Base-by-base conservation (phyloP, 2,888 invertebrate species). In the Spodoptera littoralis region DNA sequence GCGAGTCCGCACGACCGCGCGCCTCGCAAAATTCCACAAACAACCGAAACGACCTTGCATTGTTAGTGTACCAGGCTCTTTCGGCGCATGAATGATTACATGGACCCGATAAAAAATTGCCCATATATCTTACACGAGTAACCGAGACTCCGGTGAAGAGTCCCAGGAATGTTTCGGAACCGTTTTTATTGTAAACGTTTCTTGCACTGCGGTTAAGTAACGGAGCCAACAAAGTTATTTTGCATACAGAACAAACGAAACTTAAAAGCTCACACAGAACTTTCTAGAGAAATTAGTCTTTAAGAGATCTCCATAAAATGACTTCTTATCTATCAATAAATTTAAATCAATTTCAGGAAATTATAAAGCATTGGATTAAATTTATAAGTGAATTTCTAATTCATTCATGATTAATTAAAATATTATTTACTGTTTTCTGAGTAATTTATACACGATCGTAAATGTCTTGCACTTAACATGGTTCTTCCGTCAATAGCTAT, bases 11-110 rank as follows among this genome's bases (percentile, higher is more conserved):
- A 60, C 80, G 75, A 73, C 70, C 75, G 74, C 55, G 69, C 76
- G 65, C 63, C 71, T 81, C 79, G 75, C 81, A 73, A 79, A 84
- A 87, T 83, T 85, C 78, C 70, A 71, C 81, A 80, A 81, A 80
- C 81, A 81, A 82, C 76, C 82, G 81, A 80, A 81, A 81, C 84
- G 89, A 86, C 90, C 90, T 90, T 90, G 89, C 89, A 86, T 90
- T 89, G 88, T 89, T 86, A 68, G 74, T 75, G 75, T 69, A 76
- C 76, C 83, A 78, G 75, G 73, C 79, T 77, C 75, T 77, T 79
- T 80, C 68, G 75, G 73, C 72, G 73, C 72, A 77, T 84, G 77
- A 84, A 81, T 83, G 80, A 82, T 76, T 79, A 79, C 75, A 75
- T 70, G 76, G 69, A 73, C 59, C 75, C 55, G 63, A 77, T 81